These are phyloP conservation scores for Dicerorhinus sumatrensis DNA, from an alignment of 2,113 vertebrate genomes.

Conservation along the genomic window DNA sequence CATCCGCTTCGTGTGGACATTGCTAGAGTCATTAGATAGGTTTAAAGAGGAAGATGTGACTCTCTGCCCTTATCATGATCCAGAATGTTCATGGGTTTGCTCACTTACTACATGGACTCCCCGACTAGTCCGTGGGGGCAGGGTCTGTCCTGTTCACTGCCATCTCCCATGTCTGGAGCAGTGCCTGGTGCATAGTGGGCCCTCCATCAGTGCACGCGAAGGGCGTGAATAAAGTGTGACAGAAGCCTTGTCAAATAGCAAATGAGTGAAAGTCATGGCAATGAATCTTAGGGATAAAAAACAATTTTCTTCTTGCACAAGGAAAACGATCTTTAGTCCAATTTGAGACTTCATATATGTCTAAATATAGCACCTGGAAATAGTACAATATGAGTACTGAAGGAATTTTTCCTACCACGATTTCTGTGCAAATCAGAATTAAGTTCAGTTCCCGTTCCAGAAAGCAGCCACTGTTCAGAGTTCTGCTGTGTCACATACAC, in stretches of 20 bases:
- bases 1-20: not conserved
- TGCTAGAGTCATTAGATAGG: not conserved
- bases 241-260: not conserved
- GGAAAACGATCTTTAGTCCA: not conserved
- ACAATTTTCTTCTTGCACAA: not conserved
- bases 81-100: fast-evolving
- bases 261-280: not conserved
- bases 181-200: not conserved
- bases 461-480: not conserved
- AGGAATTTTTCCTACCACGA: not conserved
- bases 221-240: not conserved
- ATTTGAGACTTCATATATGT: not conserved
- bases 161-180: not conserved
- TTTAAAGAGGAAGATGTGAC: not conserved
- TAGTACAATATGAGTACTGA: not conserved
- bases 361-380: slow-evolving; percentile 8
- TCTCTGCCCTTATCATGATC: not conserved
- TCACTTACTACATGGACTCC: not conserved
- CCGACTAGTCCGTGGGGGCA: fast-evolving
- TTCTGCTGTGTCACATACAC: not conserved
- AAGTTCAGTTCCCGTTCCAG: not conserved
- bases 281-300: not conserved
- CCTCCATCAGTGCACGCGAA: not conserved
- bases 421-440: not conserved
- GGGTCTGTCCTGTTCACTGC: not conserved